phyloP scores from a whole-genome alignment of 1,140 invertebrate species.

The Drosophila bifasciata region DNA sequence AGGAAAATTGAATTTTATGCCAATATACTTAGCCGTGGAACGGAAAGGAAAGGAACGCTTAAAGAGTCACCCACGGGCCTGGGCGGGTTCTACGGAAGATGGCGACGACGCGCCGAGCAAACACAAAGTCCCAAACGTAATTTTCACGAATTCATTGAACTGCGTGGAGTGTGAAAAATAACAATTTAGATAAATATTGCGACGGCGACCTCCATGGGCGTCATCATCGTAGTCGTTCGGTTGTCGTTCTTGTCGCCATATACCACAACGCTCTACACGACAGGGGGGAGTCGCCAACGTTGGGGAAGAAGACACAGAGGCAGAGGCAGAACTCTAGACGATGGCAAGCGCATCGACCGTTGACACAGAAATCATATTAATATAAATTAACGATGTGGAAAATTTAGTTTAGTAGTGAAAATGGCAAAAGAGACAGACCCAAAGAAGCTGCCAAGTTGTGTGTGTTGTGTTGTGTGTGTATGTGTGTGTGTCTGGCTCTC shows the following conservation, averaged over 20 bases:
- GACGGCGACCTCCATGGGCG: constrained; percentile 78
- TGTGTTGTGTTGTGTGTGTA: constrained; percentile 21
- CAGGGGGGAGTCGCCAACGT: constrained; percentile 46
- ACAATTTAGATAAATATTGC: constrained; percentile 84
- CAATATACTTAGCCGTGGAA: constrained; percentile 51
- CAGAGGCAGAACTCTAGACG: constrained; percentile 41
- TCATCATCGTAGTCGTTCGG: constrained; percentile 23
- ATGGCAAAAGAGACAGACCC: constrained; percentile 40
- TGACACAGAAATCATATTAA: constrained; percentile 84
- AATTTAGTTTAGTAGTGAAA: constrained; percentile 84
- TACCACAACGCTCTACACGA: neutral
- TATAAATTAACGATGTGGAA: constrained; percentile 84
- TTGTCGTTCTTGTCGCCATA: constrained; percentile 17
- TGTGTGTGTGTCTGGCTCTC: constrained; percentile 33
- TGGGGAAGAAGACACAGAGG: neutral
- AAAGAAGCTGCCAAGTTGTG: constrained; percentile 28
- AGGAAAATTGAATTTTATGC: constrained; percentile 79
- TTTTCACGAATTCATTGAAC: constrained; percentile 84
- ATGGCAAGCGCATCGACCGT: constrained; percentile 65
- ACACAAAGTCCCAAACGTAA: constrained; percentile 84
- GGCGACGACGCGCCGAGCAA: constrained; percentile 52
- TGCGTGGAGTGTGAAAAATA: constrained; percentile 84
- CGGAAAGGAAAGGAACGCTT: constrained; percentile 36
- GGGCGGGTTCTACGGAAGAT: constrained; percentile 22
- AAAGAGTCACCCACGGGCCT: constrained; percentile 49